Conservation (phyloP, 2,888 invertebrate species). For the Chrysomela aeneicollis region DNA sequence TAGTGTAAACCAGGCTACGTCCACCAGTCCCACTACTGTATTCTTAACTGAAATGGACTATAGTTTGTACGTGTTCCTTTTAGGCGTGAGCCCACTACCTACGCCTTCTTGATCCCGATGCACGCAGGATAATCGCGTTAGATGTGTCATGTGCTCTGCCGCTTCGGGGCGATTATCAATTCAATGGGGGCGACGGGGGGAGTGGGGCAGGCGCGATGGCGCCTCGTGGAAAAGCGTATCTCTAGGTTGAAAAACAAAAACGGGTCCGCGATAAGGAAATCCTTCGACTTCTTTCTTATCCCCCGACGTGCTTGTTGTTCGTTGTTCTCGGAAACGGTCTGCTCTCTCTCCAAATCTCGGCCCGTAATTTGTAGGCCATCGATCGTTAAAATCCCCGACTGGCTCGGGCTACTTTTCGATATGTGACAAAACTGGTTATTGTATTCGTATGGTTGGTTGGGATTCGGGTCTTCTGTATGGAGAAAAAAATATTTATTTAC, state of each 20-base stretch:
- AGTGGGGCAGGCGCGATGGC: slow-evolving; percentile 10
- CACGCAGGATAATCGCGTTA: slow-evolving; percentile 52
- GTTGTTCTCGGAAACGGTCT: background rate
- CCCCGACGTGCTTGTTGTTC: background rate
- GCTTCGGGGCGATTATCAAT: slow-evolving; percentile 36
- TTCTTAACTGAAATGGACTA: background rate
- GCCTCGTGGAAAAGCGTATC: slow-evolving; percentile 6
- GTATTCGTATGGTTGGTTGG: too few species aligned
- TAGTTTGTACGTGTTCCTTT: background rate
- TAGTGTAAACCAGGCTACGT: too few species aligned
- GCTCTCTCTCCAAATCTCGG: too few species aligned
- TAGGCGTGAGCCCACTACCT: background rate
- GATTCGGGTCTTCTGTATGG: too few species aligned
- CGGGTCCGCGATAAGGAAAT: background rate
- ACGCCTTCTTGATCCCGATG: slow-evolving; percentile 3
- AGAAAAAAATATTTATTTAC: too few species aligned
- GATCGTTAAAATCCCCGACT: background rate
- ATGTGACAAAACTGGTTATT: too few species aligned
- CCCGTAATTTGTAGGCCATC: background rate
- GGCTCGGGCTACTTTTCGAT: too few species aligned
- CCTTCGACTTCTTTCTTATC: background rate
- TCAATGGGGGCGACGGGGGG: background rate
- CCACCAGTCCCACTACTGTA: too few species aligned
- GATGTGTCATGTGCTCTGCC: slow-evolving; percentile 54
- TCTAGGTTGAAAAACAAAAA: background rate